These are phyloP conservation scores for Graphium colonna DNA, from an alignment of 2,888 invertebrate genomes.

Conservation along the genomic window DNA sequence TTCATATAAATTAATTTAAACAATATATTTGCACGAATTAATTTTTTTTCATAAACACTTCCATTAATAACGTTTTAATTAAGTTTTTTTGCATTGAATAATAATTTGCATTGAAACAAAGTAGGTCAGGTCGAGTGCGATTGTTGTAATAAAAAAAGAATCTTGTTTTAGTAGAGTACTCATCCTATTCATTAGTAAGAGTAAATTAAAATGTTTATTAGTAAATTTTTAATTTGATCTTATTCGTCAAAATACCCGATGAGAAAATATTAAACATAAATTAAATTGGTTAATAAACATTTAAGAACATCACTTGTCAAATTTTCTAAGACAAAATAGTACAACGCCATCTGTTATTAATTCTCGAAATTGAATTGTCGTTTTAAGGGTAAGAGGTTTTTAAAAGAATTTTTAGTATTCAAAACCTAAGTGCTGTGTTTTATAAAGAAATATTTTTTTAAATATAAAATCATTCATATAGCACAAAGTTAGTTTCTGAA, in stretches of 20 bases:
- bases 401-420: no score
- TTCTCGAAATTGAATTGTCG: neutral
- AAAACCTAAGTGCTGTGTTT: no score
- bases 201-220: neutral
- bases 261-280: no score
- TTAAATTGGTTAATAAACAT: neutral
- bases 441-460: no score
- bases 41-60: neutral
- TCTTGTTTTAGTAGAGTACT: neutral
- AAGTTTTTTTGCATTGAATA: slow-evolving; percentile 1
- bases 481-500: no score
- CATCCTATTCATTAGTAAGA: slow-evolving; percentile 16
- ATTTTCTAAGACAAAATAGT: neutral
- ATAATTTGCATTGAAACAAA: slow-evolving; percentile 13
- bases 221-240: neutral
- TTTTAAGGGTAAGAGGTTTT: no score
- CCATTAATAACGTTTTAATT: neutral
- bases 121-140: slow-evolving; percentile 19
- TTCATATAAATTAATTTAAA: neutral
- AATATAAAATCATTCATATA: no score
- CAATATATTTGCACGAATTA: neutral
- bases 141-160: slow-evolving; percentile 19
- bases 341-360: slow-evolving; percentile 13
- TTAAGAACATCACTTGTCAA: neutral
- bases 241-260: no score